phyloP scores from a whole-genome alignment of 2,888 invertebrate genomes.

The Hecatera dysodea region DNA sequence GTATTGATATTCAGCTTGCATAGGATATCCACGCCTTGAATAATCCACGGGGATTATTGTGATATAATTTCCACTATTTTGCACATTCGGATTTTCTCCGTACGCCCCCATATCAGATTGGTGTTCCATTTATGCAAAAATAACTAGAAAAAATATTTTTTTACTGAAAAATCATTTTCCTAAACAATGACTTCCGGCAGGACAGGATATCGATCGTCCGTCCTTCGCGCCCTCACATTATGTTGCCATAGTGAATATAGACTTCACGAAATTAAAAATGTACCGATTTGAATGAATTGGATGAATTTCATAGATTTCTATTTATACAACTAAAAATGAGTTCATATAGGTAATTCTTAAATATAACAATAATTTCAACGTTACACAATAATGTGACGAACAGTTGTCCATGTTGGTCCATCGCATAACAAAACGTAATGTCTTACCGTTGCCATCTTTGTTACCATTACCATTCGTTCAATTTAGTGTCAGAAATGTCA shows the following conservation, averaged over 20 bases:
- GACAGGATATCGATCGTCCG: slow-evolving; percentile 80
- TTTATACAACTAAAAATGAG: no score
- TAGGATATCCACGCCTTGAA: slow-evolving; percentile 89
- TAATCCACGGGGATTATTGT: slow-evolving; percentile 92
- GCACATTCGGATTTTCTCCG: slow-evolving; percentile 87
- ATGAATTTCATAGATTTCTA: no score
- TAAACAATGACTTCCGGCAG: slow-evolving; percentile 55
- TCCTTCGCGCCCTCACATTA: slow-evolving; percentile 76
- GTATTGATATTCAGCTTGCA: slow-evolving; percentile 91
- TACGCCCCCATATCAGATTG: slow-evolving; percentile 88
- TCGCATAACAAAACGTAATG: slow-evolving; percentile 5
- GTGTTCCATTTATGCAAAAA: slow-evolving; percentile 82
- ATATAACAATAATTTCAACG: neutral
- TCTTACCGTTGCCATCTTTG: neutral
- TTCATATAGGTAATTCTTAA: neutral
- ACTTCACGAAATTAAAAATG: neutral
- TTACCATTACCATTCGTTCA: slow-evolving; percentile 24
- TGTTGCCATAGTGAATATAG: slow-evolving; percentile 70
- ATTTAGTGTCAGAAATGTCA: slow-evolving; percentile 15
- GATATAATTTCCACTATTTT: slow-evolving; percentile 90
- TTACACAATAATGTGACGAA: neutral
- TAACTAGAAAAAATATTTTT: slow-evolving; percentile 29
- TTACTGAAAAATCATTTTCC: slow-evolving; percentile 57
- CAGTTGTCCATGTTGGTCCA: neutral
- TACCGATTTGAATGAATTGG: no score